Base-by-base conservation (phyloP, 2,888 invertebrate species). In the Tigriopus californicus region DNA sequence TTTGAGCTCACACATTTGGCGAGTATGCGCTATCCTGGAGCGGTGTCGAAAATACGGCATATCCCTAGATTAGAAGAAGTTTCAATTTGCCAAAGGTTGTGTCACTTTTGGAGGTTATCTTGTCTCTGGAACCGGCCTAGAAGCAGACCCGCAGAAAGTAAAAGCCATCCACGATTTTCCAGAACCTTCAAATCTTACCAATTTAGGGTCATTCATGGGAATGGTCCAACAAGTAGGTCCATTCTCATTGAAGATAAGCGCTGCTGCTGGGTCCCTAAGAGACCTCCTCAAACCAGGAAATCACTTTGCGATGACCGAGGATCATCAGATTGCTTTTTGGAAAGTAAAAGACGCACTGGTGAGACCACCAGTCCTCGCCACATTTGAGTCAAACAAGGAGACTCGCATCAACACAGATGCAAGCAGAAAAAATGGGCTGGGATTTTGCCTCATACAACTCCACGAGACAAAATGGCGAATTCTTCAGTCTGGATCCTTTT, bases 201-300 rank as follows among this genome's bases (percentile, higher is more conserved):
- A 61, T n/a, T 54, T 58, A 1, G 12, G 58, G n/a, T 55, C 54
- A n/a, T 62, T 62, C 33, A 33, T 58, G 58, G 62, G 58, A 5
- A 41, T 58, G 1, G 48, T 20, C 1, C 60, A 58, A 18, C 58
- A 62, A 41, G 25, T 58, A 6, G 52, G 22, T 8, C 42, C 1
- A 20, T 62, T 62, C 18, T 47, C 56, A 13, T n/a, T 53, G 1
- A 49, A 44, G 2, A 33, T 49, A n/a, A 48, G 54, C 10, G 18
- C 20, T 4, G 51, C 54, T 18, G 60, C 61, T 10, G 40, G 41
- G 13, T 52, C 61, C 1, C 20, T 61, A 1, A 1, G 44, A 18
- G 33, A 61, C 10, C 58, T 53, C 2, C 22, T 56, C 11, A 33
- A 18, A 18, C 52, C 60, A 3, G 22, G n/a, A 1, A 61, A 60